Percentiles rank a stretch among this genome's conserved stretches.
phyloP scores from a whole-genome alignment of 1,140 invertebrate species.

The Pomacea maculata region DNA sequence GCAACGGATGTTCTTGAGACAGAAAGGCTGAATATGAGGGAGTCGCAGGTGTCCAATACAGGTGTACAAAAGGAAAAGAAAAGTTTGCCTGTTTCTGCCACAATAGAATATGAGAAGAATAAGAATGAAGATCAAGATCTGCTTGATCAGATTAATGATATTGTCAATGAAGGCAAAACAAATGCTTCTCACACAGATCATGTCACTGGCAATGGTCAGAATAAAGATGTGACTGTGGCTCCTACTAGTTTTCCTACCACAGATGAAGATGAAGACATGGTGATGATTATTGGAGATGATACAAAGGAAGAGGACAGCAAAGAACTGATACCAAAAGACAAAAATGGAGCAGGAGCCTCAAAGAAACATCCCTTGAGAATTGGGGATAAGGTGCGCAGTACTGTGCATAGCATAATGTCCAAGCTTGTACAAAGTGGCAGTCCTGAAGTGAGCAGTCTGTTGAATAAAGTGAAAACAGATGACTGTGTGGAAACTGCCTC shows the following conservation, averaged over 20 bases:
- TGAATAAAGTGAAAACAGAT: conserved; percentile 17
- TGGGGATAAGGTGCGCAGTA: conserved; percentile 34
- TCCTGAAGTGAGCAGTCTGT: conserved; percentile 22
- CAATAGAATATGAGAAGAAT: conserved; percentile 5
- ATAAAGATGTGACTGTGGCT: not conserved
- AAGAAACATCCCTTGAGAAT: conserved; percentile 27
- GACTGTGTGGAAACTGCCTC: conserved; percentile 1
- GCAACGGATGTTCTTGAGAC: not conserved
- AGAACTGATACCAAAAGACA: conserved; percentile 3
- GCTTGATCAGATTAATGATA: conserved; percentile 15
- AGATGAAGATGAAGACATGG: conserved; percentile 23
- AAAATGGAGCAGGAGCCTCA: not conserved
- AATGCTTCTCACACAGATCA: not conserved
- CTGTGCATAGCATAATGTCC: conserved; percentile 39
- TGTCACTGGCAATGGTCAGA: not conserved
- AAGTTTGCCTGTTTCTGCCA: not conserved
- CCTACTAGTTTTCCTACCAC: not conserved
- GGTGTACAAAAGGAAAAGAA: conserved; percentile 1
- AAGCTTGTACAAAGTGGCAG: conserved; percentile 29
- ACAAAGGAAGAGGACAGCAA: not conserved
- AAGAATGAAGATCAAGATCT: conserved; percentile 6
- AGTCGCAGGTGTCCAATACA: not conserved
- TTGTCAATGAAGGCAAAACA: conserved; percentile 12
- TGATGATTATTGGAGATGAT: conserved; percentile 13
- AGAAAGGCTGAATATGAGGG: conserved; percentile 8